These are phyloP conservation scores for Cheilosia variabilis DNA, from an alignment of 2,888 invertebrate genomes.

Conservation along the genomic window DNA sequence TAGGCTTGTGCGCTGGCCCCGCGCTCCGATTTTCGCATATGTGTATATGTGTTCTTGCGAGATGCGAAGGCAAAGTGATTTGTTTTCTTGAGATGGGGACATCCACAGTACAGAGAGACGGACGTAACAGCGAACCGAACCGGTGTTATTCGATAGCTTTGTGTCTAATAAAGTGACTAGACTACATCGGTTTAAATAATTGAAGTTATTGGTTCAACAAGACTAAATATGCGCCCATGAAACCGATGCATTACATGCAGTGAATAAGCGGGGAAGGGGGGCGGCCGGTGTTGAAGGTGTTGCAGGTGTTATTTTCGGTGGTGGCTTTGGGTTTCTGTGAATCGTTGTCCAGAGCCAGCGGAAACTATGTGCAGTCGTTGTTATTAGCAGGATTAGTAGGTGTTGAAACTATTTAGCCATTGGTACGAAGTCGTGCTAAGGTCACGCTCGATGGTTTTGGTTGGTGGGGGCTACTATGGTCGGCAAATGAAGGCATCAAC, in stretches of 20 bases:
- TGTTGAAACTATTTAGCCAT: slow-evolving; percentile 21
- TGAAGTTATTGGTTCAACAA: slow-evolving; percentile 71
- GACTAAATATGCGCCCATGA: slow-evolving; percentile 49
- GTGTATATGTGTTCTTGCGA: background rate
- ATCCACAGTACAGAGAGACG: background rate
- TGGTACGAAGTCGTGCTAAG: background rate
- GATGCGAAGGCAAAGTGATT: slow-evolving; percentile 37
- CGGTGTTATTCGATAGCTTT: slow-evolving; percentile 58
- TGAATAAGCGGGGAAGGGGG: background rate
- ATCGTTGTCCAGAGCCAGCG: background rate
- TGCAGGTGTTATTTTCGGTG: background rate
- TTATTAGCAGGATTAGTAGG: slow-evolving; percentile 24
- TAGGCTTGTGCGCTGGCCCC: slow-evolving; percentile 29
- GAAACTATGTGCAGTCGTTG: background rate
- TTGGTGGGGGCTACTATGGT: no score
- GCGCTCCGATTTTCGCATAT: background rate
- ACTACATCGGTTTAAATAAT: slow-evolving; percentile 68
- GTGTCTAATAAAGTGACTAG: slow-evolving; percentile 67
- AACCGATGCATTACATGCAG: slow-evolving; percentile 29
- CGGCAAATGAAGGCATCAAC: no score
- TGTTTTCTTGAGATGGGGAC: slow-evolving; percentile 36
- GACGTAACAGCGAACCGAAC: background rate
- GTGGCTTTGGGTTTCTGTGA: slow-evolving; percentile 1
- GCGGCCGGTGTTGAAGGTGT: background rate
- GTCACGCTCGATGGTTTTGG: background rate